Conservation (phyloP, 2,888 invertebrate species). For the Protophormia terraenovae region DNA sequence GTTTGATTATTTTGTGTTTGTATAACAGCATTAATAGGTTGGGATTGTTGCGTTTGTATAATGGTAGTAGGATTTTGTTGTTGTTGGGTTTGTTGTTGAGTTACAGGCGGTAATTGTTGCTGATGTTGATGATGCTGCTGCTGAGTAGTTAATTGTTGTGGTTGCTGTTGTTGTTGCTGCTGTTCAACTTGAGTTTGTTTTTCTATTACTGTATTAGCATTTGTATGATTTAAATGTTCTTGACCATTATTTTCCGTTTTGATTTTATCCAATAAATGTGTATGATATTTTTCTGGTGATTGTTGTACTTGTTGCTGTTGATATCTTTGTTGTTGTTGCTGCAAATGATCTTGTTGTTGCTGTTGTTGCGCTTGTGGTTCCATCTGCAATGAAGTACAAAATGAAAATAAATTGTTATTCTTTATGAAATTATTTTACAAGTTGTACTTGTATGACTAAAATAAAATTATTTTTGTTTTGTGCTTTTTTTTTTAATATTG, state of each 20-base stretch:
- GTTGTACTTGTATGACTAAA: constrained; percentile 37
- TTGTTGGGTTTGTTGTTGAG: constrained; percentile 68
- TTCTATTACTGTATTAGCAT: constrained; percentile 23
- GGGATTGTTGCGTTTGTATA: constrained; percentile 57
- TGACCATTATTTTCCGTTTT: constrained; percentile 75
- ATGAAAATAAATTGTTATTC: constrained; percentile 71
- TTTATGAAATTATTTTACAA: constrained; percentile 2
- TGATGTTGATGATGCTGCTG: constrained; percentile 69
- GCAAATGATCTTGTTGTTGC: constrained; percentile 72
- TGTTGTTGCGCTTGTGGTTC: constrained; percentile 78
- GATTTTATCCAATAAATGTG: constrained; percentile 75
- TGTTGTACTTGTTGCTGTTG: constrained; percentile 72
- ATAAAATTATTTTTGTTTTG: background rate
- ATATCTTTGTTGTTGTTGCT: constrained; percentile 74
- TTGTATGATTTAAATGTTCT: constrained; percentile 68
- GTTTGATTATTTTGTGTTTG: constrained; percentile 56
- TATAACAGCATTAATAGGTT: constrained; percentile 72
- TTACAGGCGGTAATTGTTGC: constrained; percentile 69
- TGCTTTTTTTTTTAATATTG: constrained; percentile 10
- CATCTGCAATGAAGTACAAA: constrained; percentile 78
- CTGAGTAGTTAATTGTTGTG: constrained; percentile 66
- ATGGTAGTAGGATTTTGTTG: constrained; percentile 62
- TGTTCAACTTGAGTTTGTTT: constrained; percentile 67
- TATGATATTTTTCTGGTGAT: constrained; percentile 74
- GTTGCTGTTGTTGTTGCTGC: constrained; percentile 71